Evolutionary conservation across 1,140 invertebrate genomes (phyloP), one percentile per base, ranked within the genome.

Genomic region (Meloidogyne chitwoodi): DNA sequence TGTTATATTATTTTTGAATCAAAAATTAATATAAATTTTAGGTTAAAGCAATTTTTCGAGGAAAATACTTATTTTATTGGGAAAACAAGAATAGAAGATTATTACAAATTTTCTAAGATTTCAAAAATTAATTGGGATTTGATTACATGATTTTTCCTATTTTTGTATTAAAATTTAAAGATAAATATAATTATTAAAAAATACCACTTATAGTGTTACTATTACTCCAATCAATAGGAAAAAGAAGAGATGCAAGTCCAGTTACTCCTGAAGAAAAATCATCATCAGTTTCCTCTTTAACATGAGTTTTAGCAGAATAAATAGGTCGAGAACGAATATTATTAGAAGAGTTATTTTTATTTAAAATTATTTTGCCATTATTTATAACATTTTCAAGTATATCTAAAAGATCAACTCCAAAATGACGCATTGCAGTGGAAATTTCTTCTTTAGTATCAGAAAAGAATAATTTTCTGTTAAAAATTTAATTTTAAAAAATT

Each of bases 391-490:
- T 64, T 22, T 38, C 71, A 34, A 73, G 31, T 31, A 73, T 38
- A 38, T 64, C 71, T 64, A 73, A 73, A 34, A 73, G 24, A 12
- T 73, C 71, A 34, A n/a, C 24, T 19, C 56, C 56, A 12, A 19
- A 73, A 34, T 73, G 56, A 64, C 38, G 56, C 56, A 85, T 87
- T 38, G 80, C 77, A 61, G 76, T 80, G 41, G 81, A 65, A 85
- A 65, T 44, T 82, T 1, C 26, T 73, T 34, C 82, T 41, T 77
- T 65, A 16, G 83, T 71, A 10, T 71, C 38, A 48, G 75, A 31
- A 14, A 79, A 76, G 61, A 86, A 86, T 14, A 86, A 61, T 67
- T 82, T 84, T 74, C 84, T 86, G 61, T 56, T 78, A 76, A 38
- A 24, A 41, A 2, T 16, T 0, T n/a, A 6, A 19, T 62, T 62